phyloP scores from a whole-genome alignment of 53 echinoderm and acorn worm species.

The Echinometra lucunter region DNA sequence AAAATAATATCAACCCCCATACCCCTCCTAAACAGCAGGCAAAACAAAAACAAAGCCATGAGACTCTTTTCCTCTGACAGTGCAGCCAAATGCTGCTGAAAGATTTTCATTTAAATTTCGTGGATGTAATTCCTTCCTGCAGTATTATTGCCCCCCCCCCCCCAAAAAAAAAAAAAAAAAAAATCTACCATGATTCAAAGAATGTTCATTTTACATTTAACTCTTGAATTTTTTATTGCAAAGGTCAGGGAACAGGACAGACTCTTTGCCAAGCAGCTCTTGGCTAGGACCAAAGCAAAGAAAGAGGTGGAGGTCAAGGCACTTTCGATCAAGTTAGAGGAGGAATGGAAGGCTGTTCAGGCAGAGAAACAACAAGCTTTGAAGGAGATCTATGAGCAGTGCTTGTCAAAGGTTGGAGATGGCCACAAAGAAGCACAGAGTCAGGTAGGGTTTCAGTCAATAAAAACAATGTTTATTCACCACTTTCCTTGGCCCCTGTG shows the following conservation, averaged over 20 bases:
- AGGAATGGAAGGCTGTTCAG: conserved; percentile 77
- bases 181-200: neutral
- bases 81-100: no score
- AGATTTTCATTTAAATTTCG: no score
- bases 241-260: conserved; percentile 97
- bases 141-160: no score
- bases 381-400: conserved; percentile 74
- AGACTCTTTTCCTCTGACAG: no score
- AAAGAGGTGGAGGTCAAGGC: conserved; percentile 81
- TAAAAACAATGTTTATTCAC: neutral
- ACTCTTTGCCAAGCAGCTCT: conserved; percentile 83
- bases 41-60: no score
- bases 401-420: conserved; percentile 81
- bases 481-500: neutral
- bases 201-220: neutral
- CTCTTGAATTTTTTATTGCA: neutral
- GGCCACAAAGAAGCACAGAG: conserved; percentile 85
- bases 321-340: conserved; percentile 75
- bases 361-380: conserved; percentile 77
- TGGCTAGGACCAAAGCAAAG: conserved; percentile 79
- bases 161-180: no score
- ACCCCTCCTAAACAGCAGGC: no score
- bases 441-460: conserved; percentile 74
- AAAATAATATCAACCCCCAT: no score
- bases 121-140: no score